A percentile compares a stretch with the other conserved stretches of the same genome.
Evolutionary conservation across 2,888 invertebrate genomes (phyloP).

Genomic region (Ferrisia virgata): DNA sequence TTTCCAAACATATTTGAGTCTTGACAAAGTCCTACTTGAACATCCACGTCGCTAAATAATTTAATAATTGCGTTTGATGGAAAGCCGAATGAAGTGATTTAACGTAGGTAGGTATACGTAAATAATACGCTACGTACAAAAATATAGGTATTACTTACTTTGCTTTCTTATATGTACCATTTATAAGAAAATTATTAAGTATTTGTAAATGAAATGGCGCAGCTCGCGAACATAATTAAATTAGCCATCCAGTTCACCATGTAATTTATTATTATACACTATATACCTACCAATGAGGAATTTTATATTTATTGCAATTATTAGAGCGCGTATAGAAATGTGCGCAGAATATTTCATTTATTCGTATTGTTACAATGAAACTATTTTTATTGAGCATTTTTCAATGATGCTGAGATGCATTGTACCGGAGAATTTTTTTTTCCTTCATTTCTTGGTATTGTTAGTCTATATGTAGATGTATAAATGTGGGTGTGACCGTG

Average conservation of each 20-base stretch:
- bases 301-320: slow-evolving; percentile 27
- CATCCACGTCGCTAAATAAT: too few species aligned
- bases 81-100: too few species aligned
- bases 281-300: background rate
- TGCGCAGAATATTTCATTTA: slow-evolving; percentile 4
- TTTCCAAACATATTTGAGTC: too few species aligned
- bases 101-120: too few species aligned
- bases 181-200: background rate
- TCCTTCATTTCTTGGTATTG: background rate
- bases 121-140: background rate
- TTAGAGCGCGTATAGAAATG: slow-evolving; percentile 20
- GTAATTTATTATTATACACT: too few species aligned
- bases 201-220: background rate
- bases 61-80: too few species aligned
- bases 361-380: background rate
- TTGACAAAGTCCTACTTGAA: too few species aligned
- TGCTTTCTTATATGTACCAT: background rate
- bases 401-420: background rate
- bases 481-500: background rate
- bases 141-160: background rate
- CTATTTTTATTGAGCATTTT: background rate
- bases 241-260: background rate
- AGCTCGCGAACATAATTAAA: background rate
- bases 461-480: too few species aligned
- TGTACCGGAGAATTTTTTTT: background rate